Evolutionary conservation across 2,113 vertebrate genomes (phyloP), one percentile per base, ranked within the genome.

Genomic region (Brachyistius frenatus): DNA sequence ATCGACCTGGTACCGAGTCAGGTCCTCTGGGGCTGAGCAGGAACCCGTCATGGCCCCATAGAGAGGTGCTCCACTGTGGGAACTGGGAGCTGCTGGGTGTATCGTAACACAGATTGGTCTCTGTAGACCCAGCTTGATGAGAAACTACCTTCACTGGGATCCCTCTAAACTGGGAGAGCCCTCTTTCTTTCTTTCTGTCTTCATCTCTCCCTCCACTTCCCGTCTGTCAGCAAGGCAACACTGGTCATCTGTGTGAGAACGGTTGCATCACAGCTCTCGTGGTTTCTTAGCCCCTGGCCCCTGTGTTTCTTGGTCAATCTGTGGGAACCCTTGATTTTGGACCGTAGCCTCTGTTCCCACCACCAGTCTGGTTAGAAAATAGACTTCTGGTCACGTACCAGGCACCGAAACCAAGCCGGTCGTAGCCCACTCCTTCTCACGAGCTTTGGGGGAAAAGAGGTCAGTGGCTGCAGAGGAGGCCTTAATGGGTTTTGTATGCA

Each of bases 251-350:
- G 91, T 93, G 92, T 94, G 93, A 94, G 92, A 94, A 93, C 60
- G 15, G 78, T 91, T 92, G 92, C 92, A 93, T 93, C 92, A 93
- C 92, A 86, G 81, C 88, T 92, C 89, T 91, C 52, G 85, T 8
- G 89, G 93, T 93, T 91, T 91, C 71, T 76, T 81, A 88, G 86
- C 90, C 92, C 86, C 81, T 91, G 89, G 91, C 91, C 93, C 85
- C 83, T 90, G 87, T 72, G 64, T 89, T 94, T 93, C 88, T 91
- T 57, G 68, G 91, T 92, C 90, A 86, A 86, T 92, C 93, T 95
- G 95, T 95, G 95, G 94, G 95, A 95, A 95, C 90, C 83, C 73
- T 23, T 90, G 91, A 90, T 91, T 91, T 93, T 95, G 93, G 93
- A 93, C 81, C 57, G 46, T 81, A 78, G 91, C 82, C 88, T 88